Conservation (phyloP, 35 echinoderm and acorn worm species). For the Apostichopus parvimensis region DNA sequence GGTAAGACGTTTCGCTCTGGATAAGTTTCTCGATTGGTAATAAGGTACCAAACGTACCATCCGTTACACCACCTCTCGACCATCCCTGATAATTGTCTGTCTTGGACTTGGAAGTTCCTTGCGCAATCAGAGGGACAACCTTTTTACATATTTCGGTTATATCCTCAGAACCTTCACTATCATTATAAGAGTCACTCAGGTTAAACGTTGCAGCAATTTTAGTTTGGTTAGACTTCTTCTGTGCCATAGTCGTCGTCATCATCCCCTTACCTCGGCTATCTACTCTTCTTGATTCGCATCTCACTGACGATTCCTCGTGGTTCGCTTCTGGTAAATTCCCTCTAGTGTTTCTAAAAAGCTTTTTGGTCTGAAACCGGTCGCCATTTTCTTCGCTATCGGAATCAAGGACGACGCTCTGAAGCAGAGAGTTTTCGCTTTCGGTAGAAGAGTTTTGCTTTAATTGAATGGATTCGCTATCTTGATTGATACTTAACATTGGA, state of each 20-base stretch:
- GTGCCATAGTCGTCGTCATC: neutral
- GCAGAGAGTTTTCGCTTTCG: neutral
- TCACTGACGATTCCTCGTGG: neutral
- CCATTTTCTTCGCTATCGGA: neutral
- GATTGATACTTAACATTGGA: neutral
- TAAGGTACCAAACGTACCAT: neutral
- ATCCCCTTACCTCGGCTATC: neutral
- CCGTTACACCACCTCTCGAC: neutral
- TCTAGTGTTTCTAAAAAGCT: neutral
- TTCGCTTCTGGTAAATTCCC: neutral
- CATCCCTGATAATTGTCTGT: neutral
- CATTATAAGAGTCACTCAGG: conserved; percentile 6
- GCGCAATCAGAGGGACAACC: neutral
- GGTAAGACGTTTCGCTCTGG: neutral
- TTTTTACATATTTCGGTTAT: neutral
- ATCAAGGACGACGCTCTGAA: neutral
- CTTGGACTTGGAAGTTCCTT: neutral
- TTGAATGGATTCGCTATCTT: neutral
- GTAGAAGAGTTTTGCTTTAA: neutral
- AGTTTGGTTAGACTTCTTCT: neutral
- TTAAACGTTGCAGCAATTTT: conserved; percentile 27
- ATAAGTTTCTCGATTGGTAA: conserved; percentile 45
- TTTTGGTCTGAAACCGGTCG: neutral
- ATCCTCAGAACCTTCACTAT: neutral
- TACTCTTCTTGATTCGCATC: neutral